Percentiles rank a stretch among this genome's conserved stretches.
These are phyloP conservation scores for Poliocrania exsul DNA, from an alignment of 2,797 vertebrate genomes.

Conservation along the genomic window DNA sequence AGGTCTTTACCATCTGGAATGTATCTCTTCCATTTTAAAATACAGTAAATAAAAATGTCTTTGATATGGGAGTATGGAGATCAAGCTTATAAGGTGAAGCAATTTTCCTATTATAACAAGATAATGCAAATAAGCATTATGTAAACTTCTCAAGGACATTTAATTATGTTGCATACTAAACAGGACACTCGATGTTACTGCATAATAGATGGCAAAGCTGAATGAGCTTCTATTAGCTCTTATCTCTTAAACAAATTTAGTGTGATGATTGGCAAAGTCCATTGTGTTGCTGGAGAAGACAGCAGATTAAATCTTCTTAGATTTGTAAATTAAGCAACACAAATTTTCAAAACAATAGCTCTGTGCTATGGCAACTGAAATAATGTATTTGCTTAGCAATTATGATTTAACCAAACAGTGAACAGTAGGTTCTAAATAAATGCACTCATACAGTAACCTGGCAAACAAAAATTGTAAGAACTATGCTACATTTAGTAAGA, in stretches of 20 bases:
- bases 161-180: slow-evolving; percentile 7
- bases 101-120: background rate
- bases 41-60: background rate
- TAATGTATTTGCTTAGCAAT: background rate
- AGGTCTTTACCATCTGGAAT: background rate
- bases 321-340: background rate
- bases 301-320: background rate
- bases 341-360: slow-evolving; percentile 15
- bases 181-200: background rate
- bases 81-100: background rate
- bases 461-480: background rate
- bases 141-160: slow-evolving; percentile 14
- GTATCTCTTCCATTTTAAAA: background rate
- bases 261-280: background rate
- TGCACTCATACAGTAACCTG: background rate
- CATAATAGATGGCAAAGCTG: background rate
- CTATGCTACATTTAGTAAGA: background rate
- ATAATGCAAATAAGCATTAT: background rate
- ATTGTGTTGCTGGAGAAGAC: background rate
- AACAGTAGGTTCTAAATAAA: background rate
- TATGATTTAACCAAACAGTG: background rate
- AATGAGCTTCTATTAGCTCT: background rate
- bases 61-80: background rate
- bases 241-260: background rate
- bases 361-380: background rate